Percentiles rank a stretch among this genome's conserved stretches.
phyloP scores from a whole-genome alignment of 2,113 vertebrate species.

The Sminthopsis crassicaudata region DNA sequence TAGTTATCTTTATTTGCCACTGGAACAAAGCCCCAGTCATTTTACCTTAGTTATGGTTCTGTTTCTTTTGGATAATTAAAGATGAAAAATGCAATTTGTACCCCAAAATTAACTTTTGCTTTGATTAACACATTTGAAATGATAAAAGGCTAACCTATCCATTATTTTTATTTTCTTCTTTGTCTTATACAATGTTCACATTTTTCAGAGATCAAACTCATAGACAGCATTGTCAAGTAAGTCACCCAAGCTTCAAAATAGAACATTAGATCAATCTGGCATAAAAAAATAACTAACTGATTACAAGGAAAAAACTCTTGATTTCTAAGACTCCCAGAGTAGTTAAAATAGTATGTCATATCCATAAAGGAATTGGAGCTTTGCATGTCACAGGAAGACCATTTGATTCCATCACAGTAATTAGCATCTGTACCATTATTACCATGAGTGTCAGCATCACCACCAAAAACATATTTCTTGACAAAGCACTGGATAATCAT shows the following conservation, averaged over 20 bases:
- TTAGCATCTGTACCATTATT: not conserved
- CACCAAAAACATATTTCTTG: slow-evolving; percentile 1
- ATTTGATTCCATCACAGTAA: not conserved
- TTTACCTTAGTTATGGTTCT: not conserved
- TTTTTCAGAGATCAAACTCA: slow-evolving; percentile 34
- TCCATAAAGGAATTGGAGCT: not conserved
- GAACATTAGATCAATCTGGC: not conserved
- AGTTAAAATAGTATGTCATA: not conserved
- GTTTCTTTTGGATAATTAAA: slow-evolving; percentile 44
- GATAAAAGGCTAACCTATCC: not conserved
- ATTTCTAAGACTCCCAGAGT: not conserved
- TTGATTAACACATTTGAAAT: slow-evolving; percentile 43
- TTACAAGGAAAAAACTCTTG: not conserved
- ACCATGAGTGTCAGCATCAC: not conserved
- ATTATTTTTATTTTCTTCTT: slow-evolving; percentile 31
- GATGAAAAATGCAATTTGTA: slow-evolving; percentile 5
- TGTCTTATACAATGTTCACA: not conserved
- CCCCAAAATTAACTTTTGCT: not conserved
- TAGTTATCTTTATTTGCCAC: not conserved
- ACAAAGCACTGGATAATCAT: not conserved
- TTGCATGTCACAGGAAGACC: not conserved
- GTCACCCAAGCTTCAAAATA: slow-evolving; percentile 11
- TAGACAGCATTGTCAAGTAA: not conserved
- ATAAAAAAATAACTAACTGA: slow-evolving; percentile 24
- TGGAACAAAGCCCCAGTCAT: not conserved